These are phyloP conservation scores for Philereme transversata DNA, from an alignment of 2,888 invertebrate genomes.

Conservation along the genomic window DNA sequence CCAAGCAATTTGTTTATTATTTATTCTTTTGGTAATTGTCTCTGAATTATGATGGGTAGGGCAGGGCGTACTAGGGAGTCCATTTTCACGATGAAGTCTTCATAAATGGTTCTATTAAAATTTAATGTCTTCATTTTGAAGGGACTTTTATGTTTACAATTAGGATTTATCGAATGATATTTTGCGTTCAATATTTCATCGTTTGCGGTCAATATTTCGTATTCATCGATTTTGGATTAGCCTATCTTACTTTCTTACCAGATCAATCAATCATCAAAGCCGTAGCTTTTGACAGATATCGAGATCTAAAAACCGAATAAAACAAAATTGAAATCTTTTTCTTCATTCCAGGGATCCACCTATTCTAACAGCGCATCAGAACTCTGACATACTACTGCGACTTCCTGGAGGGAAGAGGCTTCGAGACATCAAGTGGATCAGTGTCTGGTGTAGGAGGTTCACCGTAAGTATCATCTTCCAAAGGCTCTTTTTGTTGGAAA, in stretches of 20 bases:
- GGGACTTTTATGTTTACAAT: not conserved
- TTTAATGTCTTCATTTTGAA: constrained; percentile 11
- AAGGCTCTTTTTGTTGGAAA: too few relatives aligned
- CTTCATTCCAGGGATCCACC: constrained; percentile 88
- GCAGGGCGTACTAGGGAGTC: constrained; percentile 6
- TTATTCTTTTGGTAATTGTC: constrained; percentile 40
- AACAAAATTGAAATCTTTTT: too few relatives aligned
- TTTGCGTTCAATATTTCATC: too few relatives aligned
- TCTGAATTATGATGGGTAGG: constrained; percentile 17
- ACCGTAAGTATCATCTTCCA: constrained; percentile 84
- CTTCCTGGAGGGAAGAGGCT: constrained; percentile 93
- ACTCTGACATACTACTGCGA: constrained; percentile 91
- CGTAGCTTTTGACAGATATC: too few relatives aligned
- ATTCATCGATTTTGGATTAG: too few relatives aligned
- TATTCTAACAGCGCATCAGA: constrained; percentile 88
- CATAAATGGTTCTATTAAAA: constrained; percentile 20
- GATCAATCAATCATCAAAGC: too few relatives aligned
- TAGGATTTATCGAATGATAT: not conserved
- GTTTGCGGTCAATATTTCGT: too few relatives aligned
- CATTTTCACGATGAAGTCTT: constrained; percentile 24
- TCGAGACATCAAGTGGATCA: constrained; percentile 94
- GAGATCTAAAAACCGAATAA: too few relatives aligned
- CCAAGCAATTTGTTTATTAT: constrained; percentile 41
- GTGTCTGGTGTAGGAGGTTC: constrained; percentile 96
- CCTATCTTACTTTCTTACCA: too few relatives aligned